Evolutionary conservation across 2,888 invertebrate species (phyloP).

Genomic region (Blera fallax): DNA sequence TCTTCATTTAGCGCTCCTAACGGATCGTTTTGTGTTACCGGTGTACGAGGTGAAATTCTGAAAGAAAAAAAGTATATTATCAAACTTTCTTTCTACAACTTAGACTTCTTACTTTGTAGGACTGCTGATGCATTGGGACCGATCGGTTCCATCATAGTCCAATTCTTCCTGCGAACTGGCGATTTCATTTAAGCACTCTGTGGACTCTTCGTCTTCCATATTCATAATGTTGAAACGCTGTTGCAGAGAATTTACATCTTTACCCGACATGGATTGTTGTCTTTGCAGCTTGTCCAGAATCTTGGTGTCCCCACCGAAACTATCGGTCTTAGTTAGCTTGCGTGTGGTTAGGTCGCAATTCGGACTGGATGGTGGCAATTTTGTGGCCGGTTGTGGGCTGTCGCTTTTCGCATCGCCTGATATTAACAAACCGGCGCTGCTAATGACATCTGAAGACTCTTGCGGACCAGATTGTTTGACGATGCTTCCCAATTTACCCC

Average conservation of each 20-base stretch:
- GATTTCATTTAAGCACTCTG: conserved; percentile 73
- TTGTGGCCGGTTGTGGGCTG: conserved; percentile 55
- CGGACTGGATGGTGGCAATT: conserved; percentile 83
- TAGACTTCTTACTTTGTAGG: conserved; percentile 79
- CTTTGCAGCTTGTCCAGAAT: conserved; percentile 87
- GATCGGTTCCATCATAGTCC: conserved; percentile 73
- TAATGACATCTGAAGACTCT: conserved; percentile 79
- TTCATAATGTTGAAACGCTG: conserved; percentile 78
- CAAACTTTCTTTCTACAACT: background rate
- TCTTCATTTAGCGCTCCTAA: conserved; percentile 88
- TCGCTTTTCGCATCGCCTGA: conserved; percentile 79
- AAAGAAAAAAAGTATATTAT: background rate
- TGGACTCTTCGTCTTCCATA: conserved; percentile 73
- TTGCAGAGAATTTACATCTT: conserved; percentile 66
- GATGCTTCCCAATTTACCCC: conserved; percentile 85
- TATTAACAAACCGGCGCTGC: conserved; percentile 84
- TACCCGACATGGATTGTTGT: conserved; percentile 77
- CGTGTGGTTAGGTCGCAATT: conserved; percentile 83
- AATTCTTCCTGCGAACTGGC: conserved; percentile 78
- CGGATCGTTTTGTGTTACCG: conserved; percentile 95
- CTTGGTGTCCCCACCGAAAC: conserved; percentile 91
- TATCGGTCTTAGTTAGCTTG: conserved; percentile 86
- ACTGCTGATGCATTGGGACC: conserved; percentile 77
- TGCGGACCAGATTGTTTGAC: conserved; percentile 83
- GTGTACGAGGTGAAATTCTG: conserved; percentile 89